Percentiles rank a stretch among this genome's conserved stretches.
Evolutionary conservation across 2,888 invertebrate genomes (phyloP).

Genomic region (Ochlodes sylvanus): DNA sequence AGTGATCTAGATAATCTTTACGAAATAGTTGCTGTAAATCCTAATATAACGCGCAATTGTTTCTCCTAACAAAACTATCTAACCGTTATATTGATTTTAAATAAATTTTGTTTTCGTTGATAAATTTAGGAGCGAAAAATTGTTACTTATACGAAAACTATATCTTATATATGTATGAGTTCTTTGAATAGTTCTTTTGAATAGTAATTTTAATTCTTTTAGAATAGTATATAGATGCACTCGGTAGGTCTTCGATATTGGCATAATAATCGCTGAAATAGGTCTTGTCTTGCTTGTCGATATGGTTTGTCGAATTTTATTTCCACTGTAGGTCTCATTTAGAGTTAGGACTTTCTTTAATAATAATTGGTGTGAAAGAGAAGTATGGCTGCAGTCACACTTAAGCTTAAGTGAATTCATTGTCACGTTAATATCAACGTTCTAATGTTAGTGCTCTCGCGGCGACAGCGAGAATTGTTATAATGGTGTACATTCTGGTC

Average conservation of each 20-base stretch:
- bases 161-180: slow-evolving; percentile 68
- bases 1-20: slow-evolving; percentile 76
- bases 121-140: slow-evolving; percentile 73
- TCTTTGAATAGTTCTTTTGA: slow-evolving; percentile 60
- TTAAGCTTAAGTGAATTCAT: slow-evolving; percentile 72
- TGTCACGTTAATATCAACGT: slow-evolving; percentile 62
- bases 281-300: slow-evolving; percentile 66
- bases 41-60: slow-evolving; percentile 68
- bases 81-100: slow-evolving; percentile 63
- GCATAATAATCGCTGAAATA: slow-evolving; percentile 69
- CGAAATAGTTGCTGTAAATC: slow-evolving; percentile 79
- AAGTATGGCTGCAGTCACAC: slow-evolving; percentile 75
- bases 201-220: slow-evolving; percentile 64
- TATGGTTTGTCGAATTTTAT: slow-evolving; percentile 66
- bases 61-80: slow-evolving; percentile 59
- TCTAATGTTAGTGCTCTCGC: slow-evolving; percentile 62
- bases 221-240: slow-evolving; percentile 64
- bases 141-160: slow-evolving; percentile 75
- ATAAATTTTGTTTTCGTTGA: slow-evolving; percentile 68
- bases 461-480: slow-evolving; percentile 62
- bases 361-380: slow-evolving; percentile 67
- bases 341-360: slow-evolving; percentile 71
- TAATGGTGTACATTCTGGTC: slow-evolving; percentile 83
- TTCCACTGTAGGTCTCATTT: slow-evolving; percentile 71
- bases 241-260: slow-evolving; percentile 57